These are phyloP conservation scores for Mastomys coucha DNA, from an alignment of 2,113 vertebrate species.

Conservation along the genomic window DNA sequence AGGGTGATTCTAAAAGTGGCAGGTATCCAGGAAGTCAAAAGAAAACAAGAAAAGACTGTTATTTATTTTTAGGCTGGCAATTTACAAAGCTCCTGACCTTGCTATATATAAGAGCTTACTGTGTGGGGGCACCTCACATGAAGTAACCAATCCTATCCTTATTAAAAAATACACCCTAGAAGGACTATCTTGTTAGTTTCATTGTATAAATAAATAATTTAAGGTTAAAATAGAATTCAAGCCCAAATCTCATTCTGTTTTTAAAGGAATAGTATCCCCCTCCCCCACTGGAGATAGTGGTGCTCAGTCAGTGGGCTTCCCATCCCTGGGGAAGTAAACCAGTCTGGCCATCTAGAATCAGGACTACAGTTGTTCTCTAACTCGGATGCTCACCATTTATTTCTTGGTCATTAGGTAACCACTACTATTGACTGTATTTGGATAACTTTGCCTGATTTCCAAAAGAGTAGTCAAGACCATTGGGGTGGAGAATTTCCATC, in stretches of 20 bases:
- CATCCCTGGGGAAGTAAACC: background rate
- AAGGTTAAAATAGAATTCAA: slow-evolving; percentile 29
- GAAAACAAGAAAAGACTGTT: background rate
- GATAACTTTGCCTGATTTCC: background rate
- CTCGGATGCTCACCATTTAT: background rate
- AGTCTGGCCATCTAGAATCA: background rate
- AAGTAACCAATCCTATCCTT: slow-evolving; percentile 1
- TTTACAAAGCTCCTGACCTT: background rate
- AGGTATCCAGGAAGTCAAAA: slow-evolving; percentile 24
- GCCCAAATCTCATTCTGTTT: background rate
- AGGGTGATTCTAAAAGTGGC: slow-evolving; percentile 31
- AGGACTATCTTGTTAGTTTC: slow-evolving; percentile 4
- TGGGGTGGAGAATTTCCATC: background rate
- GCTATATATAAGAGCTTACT: background rate
- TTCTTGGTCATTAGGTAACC: background rate
- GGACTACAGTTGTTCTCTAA: background rate
- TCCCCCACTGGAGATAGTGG: background rate
- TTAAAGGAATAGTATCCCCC: background rate
- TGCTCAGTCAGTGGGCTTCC: background rate
- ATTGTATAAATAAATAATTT: background rate
- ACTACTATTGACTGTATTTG: background rate
- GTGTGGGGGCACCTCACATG: background rate
- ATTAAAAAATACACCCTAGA: background rate
- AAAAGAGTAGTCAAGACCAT: background rate
- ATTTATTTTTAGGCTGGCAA: background rate